Evolutionary conservation across 2,888 invertebrate genomes (phyloP), one percentile per base, ranked within the genome.

Genomic region (Heterodera filipjevi): DNA sequence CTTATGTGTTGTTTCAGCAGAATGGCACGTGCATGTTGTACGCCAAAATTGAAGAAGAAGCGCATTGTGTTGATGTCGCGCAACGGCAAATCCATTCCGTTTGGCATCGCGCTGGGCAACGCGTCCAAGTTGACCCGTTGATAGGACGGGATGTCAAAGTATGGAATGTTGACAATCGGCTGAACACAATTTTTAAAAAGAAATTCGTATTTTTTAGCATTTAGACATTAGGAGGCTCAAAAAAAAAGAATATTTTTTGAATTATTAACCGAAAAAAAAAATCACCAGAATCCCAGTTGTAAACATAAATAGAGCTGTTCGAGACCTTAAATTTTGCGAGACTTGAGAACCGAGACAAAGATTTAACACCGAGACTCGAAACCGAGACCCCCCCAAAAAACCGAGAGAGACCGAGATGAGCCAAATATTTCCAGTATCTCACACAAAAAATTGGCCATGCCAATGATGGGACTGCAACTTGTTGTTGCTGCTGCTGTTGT

Each of bases 11-110:
- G 81, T 3, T 79, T 79, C 14, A 86, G 80, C 32, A 84, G 79
- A 53, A 84, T 80, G 66, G 82, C 82, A 33, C 85, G 77, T 5
- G 87, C 85, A 68, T 87, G 87, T 74, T 86, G 85, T 14, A 87
- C 86, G 35, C 87, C 87, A 70, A 87, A 84, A 77, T 87, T 87
- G 84, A 86, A 87, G 81, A 86, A 87, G 76, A 86, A 86, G 44
- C 87, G 82, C 16, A 87, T 78, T 8, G 87, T 86, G 32, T 84
- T 81, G 74, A 87, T 85, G 77, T 87, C 86, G 33, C 83, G 80
- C 12, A 87, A 79, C 22, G 87, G 87, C 30, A 87, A 84, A 78
- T 87, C 87, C 81, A 85, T 82, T 59, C 87, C 87, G 46, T 82
- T 84, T 12, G 81, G 71, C 72, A 86, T 83, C 35, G 83, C 81